phyloP scores from a whole-genome alignment of 2,888 invertebrate genomes.

The Pyrocoelia pectoralis region DNA sequence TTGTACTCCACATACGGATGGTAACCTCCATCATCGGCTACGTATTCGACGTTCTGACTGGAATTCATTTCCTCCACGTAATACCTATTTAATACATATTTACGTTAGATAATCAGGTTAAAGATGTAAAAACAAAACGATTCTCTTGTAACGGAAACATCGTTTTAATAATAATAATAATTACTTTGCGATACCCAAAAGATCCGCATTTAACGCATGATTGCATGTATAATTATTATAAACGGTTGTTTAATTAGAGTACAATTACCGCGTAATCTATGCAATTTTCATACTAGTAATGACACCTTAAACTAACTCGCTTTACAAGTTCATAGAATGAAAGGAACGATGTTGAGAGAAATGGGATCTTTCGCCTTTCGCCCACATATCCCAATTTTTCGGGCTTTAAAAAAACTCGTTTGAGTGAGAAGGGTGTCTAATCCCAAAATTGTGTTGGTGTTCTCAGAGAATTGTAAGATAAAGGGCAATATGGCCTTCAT shows the following conservation, averaged over 20 bases:
- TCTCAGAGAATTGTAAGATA: too few species aligned
- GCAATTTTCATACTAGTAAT: not conserved
- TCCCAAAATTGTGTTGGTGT: too few species aligned
- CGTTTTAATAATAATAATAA: not conserved
- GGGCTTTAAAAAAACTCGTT: too few species aligned
- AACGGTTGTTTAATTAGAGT: not conserved
- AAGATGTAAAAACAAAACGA: not conserved
- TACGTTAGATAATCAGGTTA: not conserved
- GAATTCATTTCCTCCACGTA: conserved; percentile 52
- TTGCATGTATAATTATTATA: too few species aligned
- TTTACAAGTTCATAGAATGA: too few species aligned
- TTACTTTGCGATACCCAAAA: not conserved
- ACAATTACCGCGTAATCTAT: not conserved
- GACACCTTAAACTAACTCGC: too few species aligned
- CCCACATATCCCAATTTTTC: too few species aligned
- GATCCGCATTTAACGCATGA: not conserved
- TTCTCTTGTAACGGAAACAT: not conserved
- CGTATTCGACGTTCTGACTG: conserved; percentile 66
- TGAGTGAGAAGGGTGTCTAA: too few species aligned
- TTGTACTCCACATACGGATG: conserved; percentile 69
- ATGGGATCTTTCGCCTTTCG: too few species aligned
- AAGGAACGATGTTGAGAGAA: too few species aligned
- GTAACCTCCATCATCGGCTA: conserved; percentile 70
- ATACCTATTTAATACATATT: conserved; percentile 48
- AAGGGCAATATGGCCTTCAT: too few species aligned